Base-by-base conservation (phyloP, 2,113 vertebrate genomes). In the Myrmecobius fasciatus region DNA sequence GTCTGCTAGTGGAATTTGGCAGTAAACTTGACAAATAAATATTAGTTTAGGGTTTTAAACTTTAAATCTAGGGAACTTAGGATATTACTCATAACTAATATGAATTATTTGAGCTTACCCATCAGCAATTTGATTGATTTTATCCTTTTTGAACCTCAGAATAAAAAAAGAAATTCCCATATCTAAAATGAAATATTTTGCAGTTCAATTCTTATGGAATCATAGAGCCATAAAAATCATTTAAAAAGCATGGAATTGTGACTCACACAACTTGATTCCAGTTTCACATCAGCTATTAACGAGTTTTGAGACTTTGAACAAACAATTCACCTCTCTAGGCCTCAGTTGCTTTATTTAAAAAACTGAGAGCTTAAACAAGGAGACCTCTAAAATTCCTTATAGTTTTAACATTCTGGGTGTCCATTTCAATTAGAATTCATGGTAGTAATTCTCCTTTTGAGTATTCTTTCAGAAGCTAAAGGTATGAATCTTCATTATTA, bases 1-100 rank as follows among this genome's bases (percentile, higher is more conserved):
- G 92, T 49, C 94, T 95, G 95, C 22, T 54, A 94, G 89, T 0
- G 0, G 92, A 98, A 96, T 83, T 36, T 91, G 91, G 94, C n/a
- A 96, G 91, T 25, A 89, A 97, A 94, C 3, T 43, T 9, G 96
- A 93, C 53, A 95, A 8, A 93, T 22, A 12, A 93, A 43, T 7
- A 46, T 94, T 83, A 83, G 43, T 83, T 83, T 83, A 83, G 75
- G 89, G 53, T 94, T 25, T 94, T 91, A 95, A 83, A 92, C 36
- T 25, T 25, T 47, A 60, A 96, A 93, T 46, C 53, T 89, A 75
- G 83, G 51, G 48, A 96, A 95, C 36, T 47, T 36, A 53, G 93
- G 60, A 36, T 60, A 31, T 91, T 94, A 24, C 51, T 93, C 5
- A 91, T 95, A 95, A 96, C 26, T 46, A 14, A 95, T 14, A 60